Conservation (phyloP, 2,113 vertebrate genomes). For the Anoplopoma fimbria region DNA sequence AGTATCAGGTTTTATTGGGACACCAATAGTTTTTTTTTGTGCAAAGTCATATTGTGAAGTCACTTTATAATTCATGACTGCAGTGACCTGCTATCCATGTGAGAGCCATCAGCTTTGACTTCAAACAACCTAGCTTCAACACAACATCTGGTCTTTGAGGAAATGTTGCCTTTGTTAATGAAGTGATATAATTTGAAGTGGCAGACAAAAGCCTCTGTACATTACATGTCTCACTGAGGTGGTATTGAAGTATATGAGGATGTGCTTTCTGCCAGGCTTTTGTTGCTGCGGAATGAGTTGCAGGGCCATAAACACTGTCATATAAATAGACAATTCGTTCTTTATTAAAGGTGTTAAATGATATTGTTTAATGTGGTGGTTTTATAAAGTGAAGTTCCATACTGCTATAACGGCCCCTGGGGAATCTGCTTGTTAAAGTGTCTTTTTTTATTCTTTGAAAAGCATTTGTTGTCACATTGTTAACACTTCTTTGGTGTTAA, state of each 20-base stretch:
- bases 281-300: background rate
- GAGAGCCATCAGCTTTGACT: slow-evolving; percentile 66
- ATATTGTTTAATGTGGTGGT: slow-evolving; percentile 62
- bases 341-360: slow-evolving; percentile 55
- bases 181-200: slow-evolving; percentile 76
- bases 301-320: slow-evolving; percentile 41
- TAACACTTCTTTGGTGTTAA: slow-evolving; percentile 26
- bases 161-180: slow-evolving; percentile 78
- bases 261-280: slow-evolving; percentile 19
- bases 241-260: slow-evolving; percentile 38
- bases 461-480: slow-evolving; percentile 4
- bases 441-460: background rate
- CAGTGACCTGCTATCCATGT: slow-evolving; percentile 66
- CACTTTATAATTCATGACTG: slow-evolving; percentile 70
- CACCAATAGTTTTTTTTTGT: slow-evolving; percentile 41
- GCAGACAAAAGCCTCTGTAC: slow-evolving; percentile 74
- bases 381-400: slow-evolving; percentile 38
- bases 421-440: slow-evolving; percentile 16
- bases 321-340: slow-evolving; percentile 35
- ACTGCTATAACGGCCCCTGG: background rate
- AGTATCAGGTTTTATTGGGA: slow-evolving; percentile 23
- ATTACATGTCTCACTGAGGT: slow-evolving; percentile 52
- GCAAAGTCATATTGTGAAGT: slow-evolving; percentile 45
- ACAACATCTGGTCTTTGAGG: slow-evolving; percentile 72
- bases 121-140: slow-evolving; percentile 69